Conservation (phyloP, 2,888 invertebrate genomes). For the Coleophora deauratella region DNA sequence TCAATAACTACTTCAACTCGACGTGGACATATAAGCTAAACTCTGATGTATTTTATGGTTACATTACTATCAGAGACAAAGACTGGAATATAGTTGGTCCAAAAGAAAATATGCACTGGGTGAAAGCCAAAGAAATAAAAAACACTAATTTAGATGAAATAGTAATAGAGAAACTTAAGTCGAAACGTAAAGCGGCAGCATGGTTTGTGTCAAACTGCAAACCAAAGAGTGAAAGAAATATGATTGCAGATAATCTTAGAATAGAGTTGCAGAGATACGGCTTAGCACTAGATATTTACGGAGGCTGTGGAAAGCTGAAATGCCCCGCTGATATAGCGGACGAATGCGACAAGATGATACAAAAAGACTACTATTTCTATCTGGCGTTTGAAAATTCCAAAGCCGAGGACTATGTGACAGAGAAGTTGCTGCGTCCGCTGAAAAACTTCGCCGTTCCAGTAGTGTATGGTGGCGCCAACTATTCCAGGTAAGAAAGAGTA, state of each 20-base stretch:
- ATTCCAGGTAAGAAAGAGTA: constrained; percentile 51
- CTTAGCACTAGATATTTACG: constrained; percentile 33
- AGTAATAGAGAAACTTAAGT: neutral
- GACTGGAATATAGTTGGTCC: constrained; percentile 39
- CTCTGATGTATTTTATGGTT: constrained; percentile 48
- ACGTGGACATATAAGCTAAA: constrained; percentile 52
- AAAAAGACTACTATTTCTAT: constrained; percentile 40
- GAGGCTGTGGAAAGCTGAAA: constrained; percentile 27
- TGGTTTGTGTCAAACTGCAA: constrained; percentile 38
- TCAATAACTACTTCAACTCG: constrained; percentile 51
- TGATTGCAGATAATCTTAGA: constrained; percentile 18
- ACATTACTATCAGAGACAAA: constrained; percentile 39
- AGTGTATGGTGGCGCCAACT: constrained; percentile 77
- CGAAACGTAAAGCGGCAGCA: constrained; percentile 36
- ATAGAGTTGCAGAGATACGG: constrained; percentile 21
- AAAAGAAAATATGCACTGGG: constrained; percentile 40
- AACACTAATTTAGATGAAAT: constrained; percentile 22
- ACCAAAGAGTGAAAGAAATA: constrained; percentile 23
- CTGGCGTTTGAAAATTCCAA: constrained; percentile 41
- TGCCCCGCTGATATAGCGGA: constrained; percentile 23
- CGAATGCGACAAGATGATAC: constrained; percentile 24
- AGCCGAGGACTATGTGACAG: constrained; percentile 41
- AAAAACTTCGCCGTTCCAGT: constrained; percentile 76
- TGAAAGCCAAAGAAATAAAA: constrained; percentile 30
- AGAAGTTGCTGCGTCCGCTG: constrained; percentile 40